Percentiles rank a stretch among this genome's conserved stretches.
phyloP scores from a whole-genome alignment of 1,140 invertebrate species.

The Wasmannia auropunctata region DNA sequence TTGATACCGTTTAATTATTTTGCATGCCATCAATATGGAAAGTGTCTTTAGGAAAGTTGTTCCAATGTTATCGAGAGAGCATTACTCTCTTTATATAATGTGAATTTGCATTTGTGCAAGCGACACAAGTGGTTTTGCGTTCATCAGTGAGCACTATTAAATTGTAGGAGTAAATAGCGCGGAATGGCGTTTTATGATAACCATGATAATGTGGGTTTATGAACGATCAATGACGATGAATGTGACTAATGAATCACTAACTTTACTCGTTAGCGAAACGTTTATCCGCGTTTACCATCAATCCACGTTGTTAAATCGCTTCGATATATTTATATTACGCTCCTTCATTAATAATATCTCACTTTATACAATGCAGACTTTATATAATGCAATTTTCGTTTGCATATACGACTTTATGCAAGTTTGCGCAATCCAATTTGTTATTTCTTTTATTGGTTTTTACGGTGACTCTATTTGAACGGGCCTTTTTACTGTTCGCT shows the following conservation, averaged over 20 bases:
- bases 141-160: conserved; percentile 23
- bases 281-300: conserved; percentile 24
- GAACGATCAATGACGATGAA: conserved; percentile 44
- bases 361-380: background rate
- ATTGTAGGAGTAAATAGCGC: conserved; percentile 34
- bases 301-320: background rate
- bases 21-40: background rate
- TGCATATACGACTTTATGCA: background rate
- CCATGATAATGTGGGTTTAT: conserved; percentile 13
- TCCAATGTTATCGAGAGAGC: background rate
- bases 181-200: conserved; percentile 42
- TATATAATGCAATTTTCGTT: background rate
- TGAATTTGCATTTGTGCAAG: background rate
- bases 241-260: conserved; percentile 49
- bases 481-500: background rate
- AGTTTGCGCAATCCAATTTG: background rate
- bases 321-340: background rate
- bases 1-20: background rate
- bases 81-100: background rate
- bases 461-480: background rate
- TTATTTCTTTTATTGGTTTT: conserved; percentile 25
- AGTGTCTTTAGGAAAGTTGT: background rate
- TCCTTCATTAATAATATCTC: background rate
- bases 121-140: conserved; percentile 8
- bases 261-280: conserved; percentile 43